Conservation (phyloP, 2,113 vertebrate genomes). For the Hemicordylus capensis region DNA sequence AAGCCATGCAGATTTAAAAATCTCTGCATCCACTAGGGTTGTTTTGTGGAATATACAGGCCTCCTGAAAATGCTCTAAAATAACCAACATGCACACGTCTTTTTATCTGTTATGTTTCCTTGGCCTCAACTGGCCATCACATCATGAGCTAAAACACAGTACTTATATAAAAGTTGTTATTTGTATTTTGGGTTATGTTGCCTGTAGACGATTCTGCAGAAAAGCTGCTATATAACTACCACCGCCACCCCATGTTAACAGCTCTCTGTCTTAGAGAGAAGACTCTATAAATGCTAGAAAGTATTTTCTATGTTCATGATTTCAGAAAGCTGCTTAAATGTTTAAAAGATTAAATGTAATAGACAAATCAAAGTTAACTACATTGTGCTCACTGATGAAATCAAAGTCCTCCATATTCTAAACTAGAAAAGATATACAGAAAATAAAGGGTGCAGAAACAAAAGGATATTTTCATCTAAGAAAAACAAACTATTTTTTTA, state of each 20-base stretch:
- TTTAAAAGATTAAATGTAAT: constrained; percentile 22
- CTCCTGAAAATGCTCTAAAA: constrained; percentile 39
- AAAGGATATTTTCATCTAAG: constrained; percentile 15
- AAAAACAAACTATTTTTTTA: background rate
- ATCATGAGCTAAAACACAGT: constrained; percentile 50
- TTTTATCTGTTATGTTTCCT: constrained; percentile 30
- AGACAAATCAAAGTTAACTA: background rate
- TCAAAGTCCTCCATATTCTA: background rate
- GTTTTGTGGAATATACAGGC: constrained; percentile 29
- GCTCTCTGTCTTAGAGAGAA: constrained; percentile 43
- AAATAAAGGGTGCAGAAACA: background rate
- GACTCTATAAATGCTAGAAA: background rate
- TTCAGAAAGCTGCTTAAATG: background rate
- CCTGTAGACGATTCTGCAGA: constrained; percentile 45
- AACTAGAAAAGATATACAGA: background rate
- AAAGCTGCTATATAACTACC: background rate
- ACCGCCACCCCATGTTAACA: constrained; percentile 20
- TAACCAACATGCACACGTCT: constrained; percentile 48
- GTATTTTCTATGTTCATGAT: constrained; percentile 1
- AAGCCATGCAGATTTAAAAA: background rate
- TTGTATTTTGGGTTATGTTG: constrained; percentile 55
- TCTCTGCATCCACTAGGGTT: constrained; percentile 20
- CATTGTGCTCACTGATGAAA: background rate
- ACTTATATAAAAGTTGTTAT: constrained; percentile 49
- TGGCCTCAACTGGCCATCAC: constrained; percentile 34